These are phyloP conservation scores for Eospalax fontanierii DNA, from an alignment of 2,797 vertebrate species.

Conservation along the genomic window DNA sequence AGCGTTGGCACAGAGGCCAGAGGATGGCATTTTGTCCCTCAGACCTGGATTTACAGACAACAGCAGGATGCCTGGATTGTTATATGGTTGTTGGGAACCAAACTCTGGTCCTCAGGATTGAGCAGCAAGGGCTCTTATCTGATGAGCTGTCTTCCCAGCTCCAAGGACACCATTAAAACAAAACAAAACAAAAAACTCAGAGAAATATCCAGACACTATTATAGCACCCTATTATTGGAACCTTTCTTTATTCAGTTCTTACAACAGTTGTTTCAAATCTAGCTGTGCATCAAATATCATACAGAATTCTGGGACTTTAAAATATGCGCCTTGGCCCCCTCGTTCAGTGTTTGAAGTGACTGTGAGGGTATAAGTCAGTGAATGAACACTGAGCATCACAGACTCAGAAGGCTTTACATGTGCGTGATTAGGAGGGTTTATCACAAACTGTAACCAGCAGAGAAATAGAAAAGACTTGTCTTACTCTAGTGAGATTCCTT, in stretches of 20 bases:
- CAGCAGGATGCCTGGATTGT: no score
- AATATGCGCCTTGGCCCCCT: neutral
- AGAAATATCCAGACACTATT: neutral
- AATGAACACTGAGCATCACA: no score
- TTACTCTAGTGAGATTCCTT: neutral
- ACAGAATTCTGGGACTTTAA: neutral
- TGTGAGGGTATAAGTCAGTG: no score
- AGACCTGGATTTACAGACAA: neutral
- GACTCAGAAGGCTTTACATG: no score
- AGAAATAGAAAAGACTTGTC: neutral
- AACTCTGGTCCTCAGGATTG: neutral
- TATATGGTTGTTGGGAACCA: neutral
- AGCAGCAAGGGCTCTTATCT: neutral
- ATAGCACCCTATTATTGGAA: neutral
- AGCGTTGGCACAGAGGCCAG: neutral
- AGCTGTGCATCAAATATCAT: neutral
- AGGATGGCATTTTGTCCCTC: neutral
- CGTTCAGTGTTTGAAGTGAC: neutral
- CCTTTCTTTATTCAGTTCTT: neutral
- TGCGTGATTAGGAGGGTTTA: no score
- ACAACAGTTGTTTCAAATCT: neutral
- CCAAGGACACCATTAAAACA: neutral
- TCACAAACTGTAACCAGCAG: neutral
- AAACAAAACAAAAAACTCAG: neutral
- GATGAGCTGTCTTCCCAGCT: no score